These are phyloP conservation scores for Rotaria sp. DNA, from an alignment of 2,888 invertebrate species.

Conservation along the genomic window DNA sequence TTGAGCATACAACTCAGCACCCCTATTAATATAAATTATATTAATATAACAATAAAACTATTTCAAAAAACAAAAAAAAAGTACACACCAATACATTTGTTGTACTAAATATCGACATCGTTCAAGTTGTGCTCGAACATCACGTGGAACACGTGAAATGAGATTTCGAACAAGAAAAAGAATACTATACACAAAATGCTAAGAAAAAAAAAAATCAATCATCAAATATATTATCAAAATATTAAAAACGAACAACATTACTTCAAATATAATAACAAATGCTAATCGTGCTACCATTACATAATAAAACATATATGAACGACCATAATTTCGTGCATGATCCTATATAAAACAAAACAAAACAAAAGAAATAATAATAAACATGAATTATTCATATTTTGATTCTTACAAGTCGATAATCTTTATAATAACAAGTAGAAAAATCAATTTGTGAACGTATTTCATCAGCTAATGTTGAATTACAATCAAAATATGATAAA, in stretches of 20 bases:
- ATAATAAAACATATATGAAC: conserved; percentile 34
- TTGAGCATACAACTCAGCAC: conserved; percentile 6
- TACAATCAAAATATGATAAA: not conserved
- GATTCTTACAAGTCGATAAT: not conserved
- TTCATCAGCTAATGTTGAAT: conserved; percentile 3
- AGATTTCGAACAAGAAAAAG: conserved; percentile 22
- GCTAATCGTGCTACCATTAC: conserved; percentile 39
- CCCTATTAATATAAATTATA: not conserved
- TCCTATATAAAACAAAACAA: not conserved
- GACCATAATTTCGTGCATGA: not conserved
- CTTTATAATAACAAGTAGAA: conserved; percentile 1
- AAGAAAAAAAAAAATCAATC: not conserved
- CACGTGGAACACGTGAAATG: not conserved
- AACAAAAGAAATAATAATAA: not conserved
- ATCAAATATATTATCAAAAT: too few species aligned
- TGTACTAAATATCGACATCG: conserved; percentile 28
- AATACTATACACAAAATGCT: conserved; percentile 14
- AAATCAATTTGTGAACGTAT: conserved; percentile 10
- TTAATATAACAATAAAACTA: too few species aligned
- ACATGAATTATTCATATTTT: not conserved
- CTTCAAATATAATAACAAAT: conserved; percentile 38
- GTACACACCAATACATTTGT: conserved; percentile 5
- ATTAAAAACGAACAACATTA: not conserved
- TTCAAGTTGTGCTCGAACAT: not conserved
- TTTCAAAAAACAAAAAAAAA: not conserved